A percentile compares a stretch with the other conserved stretches of the same genome.
Evolutionary conservation across 1,140 invertebrate species (phyloP).

Genomic region (Helicorthomorpha holstii): DNA sequence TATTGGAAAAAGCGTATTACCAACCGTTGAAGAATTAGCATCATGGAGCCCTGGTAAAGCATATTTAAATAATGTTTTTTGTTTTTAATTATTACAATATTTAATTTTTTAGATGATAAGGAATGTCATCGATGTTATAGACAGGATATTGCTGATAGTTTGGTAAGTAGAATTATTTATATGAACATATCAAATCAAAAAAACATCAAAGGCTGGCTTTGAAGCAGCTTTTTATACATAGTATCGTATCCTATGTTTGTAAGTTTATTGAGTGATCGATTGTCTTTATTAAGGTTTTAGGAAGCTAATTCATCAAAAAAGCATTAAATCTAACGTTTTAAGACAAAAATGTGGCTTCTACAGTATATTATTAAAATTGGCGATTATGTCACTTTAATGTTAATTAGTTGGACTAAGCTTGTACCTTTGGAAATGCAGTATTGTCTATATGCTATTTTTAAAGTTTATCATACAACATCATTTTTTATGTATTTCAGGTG

Average conservation of each 20-base stretch:
- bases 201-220: too few species aligned
- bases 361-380: too few species aligned
- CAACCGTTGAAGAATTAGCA: slow-evolving; percentile 26
- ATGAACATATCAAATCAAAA: not conserved
- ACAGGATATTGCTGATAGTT: slow-evolving; percentile 75
- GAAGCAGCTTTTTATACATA: too few species aligned
- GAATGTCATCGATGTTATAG: slow-evolving; percentile 76
- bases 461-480: slow-evolving; percentile 5
- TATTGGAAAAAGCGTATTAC: slow-evolving; percentile 43
- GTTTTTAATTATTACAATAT: not conserved
- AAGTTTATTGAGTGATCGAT: too few species aligned
- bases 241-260: too few species aligned
- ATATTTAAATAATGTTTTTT: not conserved
- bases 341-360: too few species aligned
- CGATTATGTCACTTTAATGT: too few species aligned
- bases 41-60: slow-evolving; percentile 24
- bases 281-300: too few species aligned
- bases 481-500: slow-evolving; percentile 32
- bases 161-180: slow-evolving; percentile 32
- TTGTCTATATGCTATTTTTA: not conserved
- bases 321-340: too few species aligned
- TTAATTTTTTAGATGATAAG: slow-evolving; percentile 44
- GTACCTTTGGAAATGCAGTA: not conserved
- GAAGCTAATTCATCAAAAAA: too few species aligned
- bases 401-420: too few species aligned